Conservation (phyloP, 1,140 invertebrate species). For the Rhizoglyphus robini region DNA sequence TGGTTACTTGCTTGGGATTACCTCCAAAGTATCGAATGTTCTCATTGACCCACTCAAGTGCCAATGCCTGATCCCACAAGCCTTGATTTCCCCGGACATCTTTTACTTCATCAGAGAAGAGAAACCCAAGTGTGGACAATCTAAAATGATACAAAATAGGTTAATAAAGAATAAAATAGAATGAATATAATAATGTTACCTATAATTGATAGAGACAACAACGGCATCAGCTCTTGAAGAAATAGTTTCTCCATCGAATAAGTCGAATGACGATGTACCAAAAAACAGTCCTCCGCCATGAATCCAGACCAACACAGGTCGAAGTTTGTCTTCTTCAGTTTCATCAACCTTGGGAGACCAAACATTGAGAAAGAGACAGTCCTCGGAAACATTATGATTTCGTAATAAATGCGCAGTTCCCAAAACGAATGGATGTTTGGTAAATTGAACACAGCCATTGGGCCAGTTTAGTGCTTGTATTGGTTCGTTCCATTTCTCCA, state of each 20-base stretch:
- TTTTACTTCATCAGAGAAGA: slow-evolving; percentile 14
- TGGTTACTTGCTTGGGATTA: slow-evolving; percentile 79
- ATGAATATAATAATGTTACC: no score
- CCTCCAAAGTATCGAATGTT: slow-evolving; percentile 88
- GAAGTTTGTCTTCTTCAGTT: neutral
- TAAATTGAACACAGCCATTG: slow-evolving; percentile 51
- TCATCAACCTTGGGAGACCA: slow-evolving; percentile 43
- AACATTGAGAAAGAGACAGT: slow-evolving; percentile 92
- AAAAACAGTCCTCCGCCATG: slow-evolving; percentile 93
- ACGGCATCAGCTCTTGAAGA: slow-evolving; percentile 76
- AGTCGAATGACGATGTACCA: slow-evolving; percentile 56
- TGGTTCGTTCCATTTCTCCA: slow-evolving; percentile 1
- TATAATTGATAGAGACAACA: slow-evolving; percentile 42
- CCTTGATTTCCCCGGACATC: slow-evolving; percentile 40
- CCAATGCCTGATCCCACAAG: slow-evolving; percentile 37
- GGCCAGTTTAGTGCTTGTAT: slow-evolving; percentile 31
- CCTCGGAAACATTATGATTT: slow-evolving; percentile 51
- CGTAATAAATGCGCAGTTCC: slow-evolving; percentile 48
- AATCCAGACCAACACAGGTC: slow-evolving; percentile 84
- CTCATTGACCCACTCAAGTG: slow-evolving; percentile 52
- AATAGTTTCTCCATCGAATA: slow-evolving; percentile 77
- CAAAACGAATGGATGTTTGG: slow-evolving; percentile 52
- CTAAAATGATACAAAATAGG: no score
- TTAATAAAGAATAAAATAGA: no score
- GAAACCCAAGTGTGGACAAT: slow-evolving; percentile 15